Percentiles rank a stretch among this genome's conserved stretches.
phyloP scores from a whole-genome alignment of 2,888 invertebrate genomes.

The Thymelicus sylvestris region DNA sequence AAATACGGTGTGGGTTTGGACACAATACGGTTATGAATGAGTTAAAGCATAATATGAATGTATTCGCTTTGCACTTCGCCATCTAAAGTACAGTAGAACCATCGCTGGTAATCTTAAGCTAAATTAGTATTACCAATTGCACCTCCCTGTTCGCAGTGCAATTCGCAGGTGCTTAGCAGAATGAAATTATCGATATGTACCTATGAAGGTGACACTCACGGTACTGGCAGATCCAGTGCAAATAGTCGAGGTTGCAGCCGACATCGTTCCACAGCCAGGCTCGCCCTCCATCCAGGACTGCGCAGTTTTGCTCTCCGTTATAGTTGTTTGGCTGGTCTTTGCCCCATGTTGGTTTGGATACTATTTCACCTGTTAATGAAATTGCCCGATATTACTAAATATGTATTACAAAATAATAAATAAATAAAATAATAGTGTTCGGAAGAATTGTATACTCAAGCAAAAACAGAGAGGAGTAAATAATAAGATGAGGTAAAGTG shows the following conservation, averaged over 20 bases:
- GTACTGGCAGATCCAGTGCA: constrained; percentile 97
- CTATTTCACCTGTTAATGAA: constrained; percentile 87
- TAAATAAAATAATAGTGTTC: too few relatives aligned
- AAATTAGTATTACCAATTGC: too few relatives aligned
- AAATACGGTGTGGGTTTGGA: too few relatives aligned
- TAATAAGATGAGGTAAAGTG: too few relatives aligned
- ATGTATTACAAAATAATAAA: too few relatives aligned
- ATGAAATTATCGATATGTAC: constrained; percentile 76
- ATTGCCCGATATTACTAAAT: neutral
- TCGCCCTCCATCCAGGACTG: constrained; percentile 95
- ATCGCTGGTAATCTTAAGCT: too few relatives aligned
- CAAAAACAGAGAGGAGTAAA: too few relatives aligned
- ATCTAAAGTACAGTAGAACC: too few relatives aligned
- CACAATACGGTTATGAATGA: too few relatives aligned
- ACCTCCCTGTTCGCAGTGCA: constrained; percentile 11
- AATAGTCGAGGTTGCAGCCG: constrained; percentile 95
- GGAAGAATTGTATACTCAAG: too few relatives aligned
- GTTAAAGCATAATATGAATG: too few relatives aligned
- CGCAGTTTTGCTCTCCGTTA: constrained; percentile 97
- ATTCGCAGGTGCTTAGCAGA: constrained; percentile 57
- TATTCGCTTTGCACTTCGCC: too few relatives aligned
- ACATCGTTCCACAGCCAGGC: constrained; percentile 98
- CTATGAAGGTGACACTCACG: constrained; percentile 87
- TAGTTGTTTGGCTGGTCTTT: constrained; percentile 98
- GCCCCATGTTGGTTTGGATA: constrained; percentile 94